Evolutionary conservation across 2,888 invertebrate genomes (phyloP).

Genomic region (Macropis europaea): DNA sequence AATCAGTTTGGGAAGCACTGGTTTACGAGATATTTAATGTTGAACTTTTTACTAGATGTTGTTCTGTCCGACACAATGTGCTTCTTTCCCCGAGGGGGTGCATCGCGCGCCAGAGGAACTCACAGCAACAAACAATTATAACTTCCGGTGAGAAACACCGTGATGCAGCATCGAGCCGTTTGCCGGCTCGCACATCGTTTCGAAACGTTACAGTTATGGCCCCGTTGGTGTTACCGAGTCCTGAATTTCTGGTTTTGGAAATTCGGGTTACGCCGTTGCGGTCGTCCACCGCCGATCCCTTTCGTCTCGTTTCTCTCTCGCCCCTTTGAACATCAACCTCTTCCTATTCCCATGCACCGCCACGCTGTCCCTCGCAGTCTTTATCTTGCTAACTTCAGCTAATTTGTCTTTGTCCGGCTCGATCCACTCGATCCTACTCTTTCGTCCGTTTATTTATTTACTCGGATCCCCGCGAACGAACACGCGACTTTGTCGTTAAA

Average conservation of each 20-base stretch:
- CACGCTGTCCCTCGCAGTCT: constrained; percentile 21
- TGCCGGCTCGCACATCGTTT: constrained; percentile 54
- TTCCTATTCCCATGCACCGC: background rate
- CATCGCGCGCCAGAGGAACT: constrained; percentile 64
- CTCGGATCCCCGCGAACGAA: background rate
- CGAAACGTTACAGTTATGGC: constrained; percentile 68
- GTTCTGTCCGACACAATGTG: no score
- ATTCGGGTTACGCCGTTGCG: constrained; percentile 50
- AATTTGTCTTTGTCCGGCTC: constrained; percentile 46
- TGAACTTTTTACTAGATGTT: no score
- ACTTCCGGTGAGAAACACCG: constrained; percentile 64
- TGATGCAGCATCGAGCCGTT: constrained; percentile 39
- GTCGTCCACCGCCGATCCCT: constrained; percentile 43
- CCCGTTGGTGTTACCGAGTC: constrained; percentile 61
- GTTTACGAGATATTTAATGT: no score
- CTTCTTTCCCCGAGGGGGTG: constrained; percentile 49
- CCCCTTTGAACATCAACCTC: background rate
- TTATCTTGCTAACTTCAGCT: constrained; percentile 39
- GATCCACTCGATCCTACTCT: constrained; percentile 33
- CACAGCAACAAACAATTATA: constrained; percentile 74
- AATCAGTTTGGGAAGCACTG: no score
- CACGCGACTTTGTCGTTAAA: background rate
- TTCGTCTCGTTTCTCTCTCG: constrained; percentile 1
- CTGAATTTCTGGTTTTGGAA: constrained; percentile 53
- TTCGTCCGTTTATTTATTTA: constrained; percentile 30